These are phyloP conservation scores for Hypanus sabinus DNA, from an alignment of 2,113 vertebrate genomes.

Conservation along the genomic window DNA sequence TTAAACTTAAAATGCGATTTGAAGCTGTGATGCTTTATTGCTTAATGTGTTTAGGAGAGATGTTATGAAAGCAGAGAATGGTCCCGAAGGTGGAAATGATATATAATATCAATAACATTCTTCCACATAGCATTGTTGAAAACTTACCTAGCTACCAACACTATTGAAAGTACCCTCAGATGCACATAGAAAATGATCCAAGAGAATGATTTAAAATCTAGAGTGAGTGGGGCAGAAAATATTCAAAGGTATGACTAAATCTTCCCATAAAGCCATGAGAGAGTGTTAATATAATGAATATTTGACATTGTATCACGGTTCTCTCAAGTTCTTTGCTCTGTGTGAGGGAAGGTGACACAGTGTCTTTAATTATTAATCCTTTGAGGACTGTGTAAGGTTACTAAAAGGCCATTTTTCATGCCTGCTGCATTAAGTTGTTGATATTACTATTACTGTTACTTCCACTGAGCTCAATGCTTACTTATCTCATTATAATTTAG, in stretches of 20 bases:
- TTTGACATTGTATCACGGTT: background rate
- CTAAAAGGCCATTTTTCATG: background rate
- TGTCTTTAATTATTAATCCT: conserved; percentile 6
- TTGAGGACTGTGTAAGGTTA: conserved; percentile 12
- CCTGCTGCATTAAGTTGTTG: background rate
- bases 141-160: background rate
- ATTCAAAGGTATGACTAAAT: background rate
- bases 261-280: background rate
- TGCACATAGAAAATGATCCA: background rate
- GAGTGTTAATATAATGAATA: background rate
- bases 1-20: conserved; percentile 7
- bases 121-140: background rate
- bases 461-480: background rate
- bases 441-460: background rate
- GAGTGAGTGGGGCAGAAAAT: background rate
- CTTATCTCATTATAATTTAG: background rate
- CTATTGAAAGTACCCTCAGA: background rate
- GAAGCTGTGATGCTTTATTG: background rate
- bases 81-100: background rate
- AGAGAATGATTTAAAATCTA: background rate
- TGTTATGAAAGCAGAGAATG: background rate
- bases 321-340: background rate
- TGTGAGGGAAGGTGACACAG: background rate
- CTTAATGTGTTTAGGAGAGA: background rate
- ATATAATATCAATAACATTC: background rate